Evolutionary conservation across 1,140 invertebrate genomes (phyloP), one percentile per base, ranked within the genome.

Genomic region (Drosophila sp.): DNA sequence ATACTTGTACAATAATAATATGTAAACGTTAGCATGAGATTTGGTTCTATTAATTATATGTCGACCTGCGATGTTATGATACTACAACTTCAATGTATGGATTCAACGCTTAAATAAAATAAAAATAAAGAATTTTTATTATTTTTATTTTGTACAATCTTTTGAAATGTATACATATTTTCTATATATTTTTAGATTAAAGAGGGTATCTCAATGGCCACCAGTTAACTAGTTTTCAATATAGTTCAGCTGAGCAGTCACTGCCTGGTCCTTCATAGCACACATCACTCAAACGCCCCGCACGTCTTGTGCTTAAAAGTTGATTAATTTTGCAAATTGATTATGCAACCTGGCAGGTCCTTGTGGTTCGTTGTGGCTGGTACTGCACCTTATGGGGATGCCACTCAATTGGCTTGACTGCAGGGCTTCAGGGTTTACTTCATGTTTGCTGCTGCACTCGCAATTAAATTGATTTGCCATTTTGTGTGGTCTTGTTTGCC

Each of bases 241-340:
- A 45, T 32, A 18, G 27, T 58, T 2, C 21, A 46, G 32, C 8
- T 46, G 16, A 48, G 45, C 45, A 32, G 7, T 25, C 41, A 36
- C 40, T 45, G 41, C 18, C 1, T 29, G 11, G 8, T 32, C 18
- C 8, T 29, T 4, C 41, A 25, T 4, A 11, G 34, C 32, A 48
- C 32, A 62, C 43, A 53, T 78, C 75, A 63, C 57, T 53, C 63
- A 69, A 56, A 69, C 46, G 41, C 27, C 32, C 46, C 34, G 41
- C 34, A 21, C 45, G 21, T 11, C 45, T 50, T 13, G 27, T 27
- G 32, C 63, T 25, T 51, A 27, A 29, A 51, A 56, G 9, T 50
- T 66, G 66, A 80, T 80, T 80, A 73, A 80, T 73, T 80, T 76
- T 16, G 13, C 45, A 80, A 80, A 76, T 80, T 80, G 57, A 67